Conservation (phyloP, 2,113 vertebrate species). For the Rhea americana region DNA sequence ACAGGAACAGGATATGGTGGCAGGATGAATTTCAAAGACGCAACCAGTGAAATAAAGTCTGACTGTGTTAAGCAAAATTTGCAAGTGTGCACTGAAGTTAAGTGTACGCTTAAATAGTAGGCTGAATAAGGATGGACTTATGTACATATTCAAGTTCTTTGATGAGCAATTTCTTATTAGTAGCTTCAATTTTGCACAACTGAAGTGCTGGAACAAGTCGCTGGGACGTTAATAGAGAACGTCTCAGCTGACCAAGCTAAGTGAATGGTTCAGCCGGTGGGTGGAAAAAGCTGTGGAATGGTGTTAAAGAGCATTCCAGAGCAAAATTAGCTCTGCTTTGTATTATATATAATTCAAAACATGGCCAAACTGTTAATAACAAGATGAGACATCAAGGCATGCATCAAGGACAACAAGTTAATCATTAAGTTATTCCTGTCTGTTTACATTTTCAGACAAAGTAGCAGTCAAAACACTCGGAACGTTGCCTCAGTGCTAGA, state of each 20-base stretch:
- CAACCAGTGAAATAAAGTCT: neutral
- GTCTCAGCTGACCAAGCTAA: slow-evolving; percentile 35
- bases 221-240: slow-evolving; percentile 27
- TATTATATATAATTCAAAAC: slow-evolving; percentile 61
- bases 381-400: slow-evolving; percentile 63
- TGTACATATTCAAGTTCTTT: slow-evolving; percentile 31
- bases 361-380: slow-evolving; percentile 63
- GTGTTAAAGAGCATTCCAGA: slow-evolving; percentile 58
- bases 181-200: neutral
- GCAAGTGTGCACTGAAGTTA: neutral
- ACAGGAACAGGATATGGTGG: slow-evolving; percentile 17
- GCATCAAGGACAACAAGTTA: slow-evolving; percentile 64
- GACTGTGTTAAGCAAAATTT: slow-evolving; percentile 4
- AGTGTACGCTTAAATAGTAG: neutral
- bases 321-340: slow-evolving; percentile 57
- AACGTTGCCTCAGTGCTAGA: slow-evolving; percentile 52
- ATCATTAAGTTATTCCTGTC: slow-evolving; percentile 70
- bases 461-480: slow-evolving; percentile 64
- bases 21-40: slow-evolving; percentile 13
- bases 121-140: neutral
- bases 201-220: neutral
- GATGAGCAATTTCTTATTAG: slow-evolving; percentile 49
- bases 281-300: slow-evolving; percentile 58
- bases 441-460: slow-evolving; percentile 67
- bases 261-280: neutral